phyloP scores from a whole-genome alignment of 1,140 invertebrate species.

The Acromyrmex charruanus region DNA sequence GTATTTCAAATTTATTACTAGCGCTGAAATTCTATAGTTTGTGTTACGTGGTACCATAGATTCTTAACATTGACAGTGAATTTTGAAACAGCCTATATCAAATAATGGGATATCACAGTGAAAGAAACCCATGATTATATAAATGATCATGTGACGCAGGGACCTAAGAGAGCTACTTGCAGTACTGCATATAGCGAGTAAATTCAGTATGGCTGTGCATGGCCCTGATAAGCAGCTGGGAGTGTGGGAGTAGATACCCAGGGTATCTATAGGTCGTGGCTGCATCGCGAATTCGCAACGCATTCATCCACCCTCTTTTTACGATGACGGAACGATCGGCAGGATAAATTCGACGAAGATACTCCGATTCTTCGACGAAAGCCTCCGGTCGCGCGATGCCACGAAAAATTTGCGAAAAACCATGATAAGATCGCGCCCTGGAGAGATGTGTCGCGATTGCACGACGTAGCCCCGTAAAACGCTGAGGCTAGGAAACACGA shows the following conservation, averaged over 20 bases:
- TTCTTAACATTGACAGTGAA: too few relatives aligned
- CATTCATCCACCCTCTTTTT: neutral
- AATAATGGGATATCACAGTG: too few relatives aligned
- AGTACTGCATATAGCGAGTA: neutral
- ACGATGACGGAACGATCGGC: neutral
- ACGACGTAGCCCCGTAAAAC: constrained; percentile 19
- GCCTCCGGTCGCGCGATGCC: neutral
- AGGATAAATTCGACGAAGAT: neutral
- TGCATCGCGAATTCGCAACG: constrained; percentile 11
- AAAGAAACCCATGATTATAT: neutral
- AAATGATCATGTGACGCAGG: constrained; percentile 32
- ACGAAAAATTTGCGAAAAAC: neutral
- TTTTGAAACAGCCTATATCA: too few relatives aligned
- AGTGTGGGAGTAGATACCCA: constrained; percentile 14
- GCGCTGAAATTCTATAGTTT: too few relatives aligned
- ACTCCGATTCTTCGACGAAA: neutral
- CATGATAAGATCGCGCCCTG: constrained; percentile 1
- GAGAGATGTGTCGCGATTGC: constrained; percentile 24
- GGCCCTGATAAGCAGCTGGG: constrained; percentile 41
- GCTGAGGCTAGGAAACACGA: neutral
- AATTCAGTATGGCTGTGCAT: constrained; percentile 50
- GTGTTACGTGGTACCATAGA: too few relatives aligned
- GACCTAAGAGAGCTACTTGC: constrained; percentile 3
- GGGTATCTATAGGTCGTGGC: neutral
- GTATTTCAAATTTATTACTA: too few relatives aligned